Conservation (phyloP, 2,113 vertebrate species). For the Leucosticte australis region DNA sequence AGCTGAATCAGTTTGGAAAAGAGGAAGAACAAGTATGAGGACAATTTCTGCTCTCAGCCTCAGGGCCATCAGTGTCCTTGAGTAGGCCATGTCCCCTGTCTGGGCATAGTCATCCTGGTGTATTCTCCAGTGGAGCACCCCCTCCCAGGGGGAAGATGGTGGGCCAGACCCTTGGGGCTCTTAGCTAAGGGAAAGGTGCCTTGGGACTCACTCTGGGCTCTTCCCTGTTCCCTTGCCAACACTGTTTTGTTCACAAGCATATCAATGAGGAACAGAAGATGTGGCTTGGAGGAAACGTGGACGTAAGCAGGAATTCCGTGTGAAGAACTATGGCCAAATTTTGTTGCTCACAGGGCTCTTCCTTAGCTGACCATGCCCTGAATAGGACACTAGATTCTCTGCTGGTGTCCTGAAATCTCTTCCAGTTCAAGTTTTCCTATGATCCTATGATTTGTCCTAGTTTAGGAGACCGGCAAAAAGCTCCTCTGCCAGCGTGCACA, state of each 20-base stretch:
- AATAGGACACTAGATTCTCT: background rate
- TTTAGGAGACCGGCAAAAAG: background rate
- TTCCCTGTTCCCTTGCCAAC: background rate
- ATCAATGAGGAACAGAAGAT: background rate
- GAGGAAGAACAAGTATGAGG: background rate
- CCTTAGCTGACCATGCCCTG: background rate
- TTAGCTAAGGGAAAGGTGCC: background rate
- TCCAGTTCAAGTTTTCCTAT: background rate
- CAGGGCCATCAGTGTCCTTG: background rate
- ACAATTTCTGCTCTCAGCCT: background rate
- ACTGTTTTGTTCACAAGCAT: background rate
- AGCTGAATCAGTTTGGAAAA: constrained; percentile 47
- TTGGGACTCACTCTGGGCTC: background rate
- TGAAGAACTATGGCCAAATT: background rate
- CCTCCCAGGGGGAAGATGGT: background rate
- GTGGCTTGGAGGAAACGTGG: background rate
- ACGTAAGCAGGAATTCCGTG: background rate
- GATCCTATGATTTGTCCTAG: background rate
- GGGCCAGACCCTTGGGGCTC: background rate
- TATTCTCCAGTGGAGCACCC: background rate
- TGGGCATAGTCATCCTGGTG: background rate
- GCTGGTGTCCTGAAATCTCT: background rate
- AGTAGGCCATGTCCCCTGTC: background rate
- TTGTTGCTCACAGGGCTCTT: background rate
- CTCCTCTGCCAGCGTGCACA: background rate